Evolutionary conservation across 2,113 vertebrate genomes (phyloP), one percentile per base, ranked within the genome.

Genomic region (Dipodomys spectabilis): DNA sequence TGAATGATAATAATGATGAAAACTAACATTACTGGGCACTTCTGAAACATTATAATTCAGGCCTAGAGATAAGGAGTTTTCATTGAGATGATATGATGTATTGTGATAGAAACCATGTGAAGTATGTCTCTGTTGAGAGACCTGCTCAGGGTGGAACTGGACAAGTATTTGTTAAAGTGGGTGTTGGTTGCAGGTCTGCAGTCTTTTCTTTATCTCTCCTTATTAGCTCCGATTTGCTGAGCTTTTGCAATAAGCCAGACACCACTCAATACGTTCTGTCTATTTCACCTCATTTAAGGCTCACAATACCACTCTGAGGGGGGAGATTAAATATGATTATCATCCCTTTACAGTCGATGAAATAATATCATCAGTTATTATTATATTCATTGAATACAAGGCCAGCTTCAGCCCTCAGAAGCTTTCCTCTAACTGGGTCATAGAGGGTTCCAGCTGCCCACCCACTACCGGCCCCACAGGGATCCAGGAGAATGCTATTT

Each of bases 391-490:
- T 92, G 82, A 49, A 39, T 44, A 49, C 0, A 0, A 90, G 95
- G 84, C 95, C 87, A 93, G 89, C 67, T 79, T 78, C 90, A 95
- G 78, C 91, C 84, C 71, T 86, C 7, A 0, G 78, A 92, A 93
- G 88, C 94, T 91, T 90, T 45, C 60, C 25, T 74, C 67, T 97
- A 96, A 97, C 81, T 97, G 95, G 97, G 96, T 97, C 97, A 96
- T 87, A 44, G 80, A 96, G 95, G 94, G 92, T 94, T 96, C 92
- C 90, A 92, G 93, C 88, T 95, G 96, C 96, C 95, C 95, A 97
- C 95, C 96, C 96, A 96, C 95, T n/a, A 44, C 69, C 7, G 0
- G 95, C 90, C 94, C 89, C 90, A 82, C 67, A 95, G 92, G 84
- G 75, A 96, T 82, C 81, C 94, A 96, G 92, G 88, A 93, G 96